Base-by-base conservation (phyloP, 2,888 invertebrate genomes). In the Xylophagus ater region DNA sequence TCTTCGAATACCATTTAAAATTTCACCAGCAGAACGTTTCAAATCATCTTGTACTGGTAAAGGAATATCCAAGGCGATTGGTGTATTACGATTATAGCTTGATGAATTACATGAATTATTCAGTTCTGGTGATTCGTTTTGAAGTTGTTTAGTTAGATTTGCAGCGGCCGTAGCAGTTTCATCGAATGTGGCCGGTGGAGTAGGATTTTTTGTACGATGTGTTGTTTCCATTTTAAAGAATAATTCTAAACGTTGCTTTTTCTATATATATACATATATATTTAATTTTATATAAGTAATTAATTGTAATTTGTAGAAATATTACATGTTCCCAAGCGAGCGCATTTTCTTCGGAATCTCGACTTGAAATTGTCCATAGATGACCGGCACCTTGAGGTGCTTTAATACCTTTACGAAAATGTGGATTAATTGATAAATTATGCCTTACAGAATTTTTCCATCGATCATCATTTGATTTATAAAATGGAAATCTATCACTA, bases 391-490 rank as follows among this genome's bases (percentile, higher is more conserved):
- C 89, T 51, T 87, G 85, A 0, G 84, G 73, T 0, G 88, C 86
- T 51, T 89, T 81, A 10, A 79, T 78, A 0, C 88, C 88, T 62
- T 90, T 89, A 28, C 81, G 74, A 60, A 90, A 90, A 64, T 89
- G 88, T 0, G 89, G 89, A 66, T 89, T 90, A 56, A 90, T 90
- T 23, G 88, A 88, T 12, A 90, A 68, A 61, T 90, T 90, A 63
- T 89, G 89, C 48, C 89, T 71, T 2, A 90, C 88, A 0, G 88
- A 89, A 58, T 90, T 90, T 66, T 90, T 90, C 89, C 89, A 89
- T 53, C 88, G 76, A 58, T 89, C 89, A 52, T 90, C 89, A 55
- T 86, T 83, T 26, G 84, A 82, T 59, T 86, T 86, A 69, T 86
- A 90, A 60, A 77, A 89, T 0, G 88, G 86, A 63, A 85, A 89